Percentiles rank a stretch among this genome's conserved stretches.
phyloP scores from a whole-genome alignment of 1,140 invertebrate genomes.

The Leptoteleia sp. region DNA sequence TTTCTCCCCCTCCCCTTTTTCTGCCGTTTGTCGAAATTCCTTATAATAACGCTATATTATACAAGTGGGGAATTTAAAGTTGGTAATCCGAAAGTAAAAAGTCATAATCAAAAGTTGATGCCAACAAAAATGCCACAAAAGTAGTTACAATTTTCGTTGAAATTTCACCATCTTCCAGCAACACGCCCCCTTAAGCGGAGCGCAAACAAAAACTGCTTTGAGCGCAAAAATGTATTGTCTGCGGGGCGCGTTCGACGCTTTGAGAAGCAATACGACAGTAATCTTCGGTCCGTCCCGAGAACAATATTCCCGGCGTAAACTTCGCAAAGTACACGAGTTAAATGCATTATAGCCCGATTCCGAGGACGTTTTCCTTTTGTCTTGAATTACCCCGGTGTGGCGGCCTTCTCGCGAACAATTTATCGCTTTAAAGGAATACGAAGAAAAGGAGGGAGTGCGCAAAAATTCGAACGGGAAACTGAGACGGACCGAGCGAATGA shows the following conservation, averaged over 20 bases:
- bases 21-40: no score
- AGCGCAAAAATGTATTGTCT: slow-evolving; percentile 45
- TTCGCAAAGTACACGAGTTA: slow-evolving; percentile 77
- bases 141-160: neutral
- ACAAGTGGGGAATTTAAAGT: no score
- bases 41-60: no score
- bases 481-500: no score
- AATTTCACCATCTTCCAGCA: neutral
- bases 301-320: slow-evolving; percentile 78
- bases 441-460: slow-evolving; percentile 43
- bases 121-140: no score
- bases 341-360: slow-evolving; percentile 77
- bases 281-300: slow-evolving; percentile 58
- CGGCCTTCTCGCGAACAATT: slow-evolving; percentile 74
- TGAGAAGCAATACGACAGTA: slow-evolving; percentile 67
- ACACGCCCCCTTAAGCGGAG: neutral
- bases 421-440: slow-evolving; percentile 71
- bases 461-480: slow-evolving; percentile 37
- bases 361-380: slow-evolving; percentile 77
- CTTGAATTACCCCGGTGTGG: slow-evolving; percentile 73
- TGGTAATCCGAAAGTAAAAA: no score
- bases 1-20: no score
- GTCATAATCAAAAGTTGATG: no score
- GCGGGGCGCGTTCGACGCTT: slow-evolving; percentile 47
- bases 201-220: slow-evolving; percentile 29